phyloP scores from a whole-genome alignment of 2,888 invertebrate species.

The Zygothrica quintamaculata region DNA sequence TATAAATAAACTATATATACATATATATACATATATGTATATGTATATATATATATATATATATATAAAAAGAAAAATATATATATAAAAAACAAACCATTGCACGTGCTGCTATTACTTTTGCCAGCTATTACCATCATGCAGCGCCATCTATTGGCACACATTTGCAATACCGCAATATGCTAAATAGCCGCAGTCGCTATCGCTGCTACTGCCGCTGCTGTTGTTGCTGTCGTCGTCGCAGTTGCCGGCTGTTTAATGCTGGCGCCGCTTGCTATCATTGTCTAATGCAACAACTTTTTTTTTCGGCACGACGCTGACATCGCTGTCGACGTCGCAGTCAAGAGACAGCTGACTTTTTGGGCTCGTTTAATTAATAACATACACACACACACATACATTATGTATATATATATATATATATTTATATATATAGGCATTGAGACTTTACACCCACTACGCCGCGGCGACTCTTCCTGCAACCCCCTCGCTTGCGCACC shows the following conservation, averaged over 20 bases:
- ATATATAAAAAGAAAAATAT: too few species aligned
- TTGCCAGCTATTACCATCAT: slow-evolving; percentile 50
- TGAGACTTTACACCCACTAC: slow-evolving; percentile 17
- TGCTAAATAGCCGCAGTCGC: slow-evolving; percentile 65
- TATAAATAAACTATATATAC: too few species aligned
- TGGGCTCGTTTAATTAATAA: slow-evolving; percentile 75
- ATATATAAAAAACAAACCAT: too few species aligned
- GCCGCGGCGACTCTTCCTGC: too few species aligned
- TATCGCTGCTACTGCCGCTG: slow-evolving; percentile 25
- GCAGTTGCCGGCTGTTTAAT: slow-evolving; percentile 33
- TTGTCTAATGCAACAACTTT: slow-evolving; percentile 74
- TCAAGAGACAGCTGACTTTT: slow-evolving; percentile 73
- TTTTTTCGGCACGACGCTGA: slow-evolving; percentile 11
- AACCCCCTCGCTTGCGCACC: background rate
- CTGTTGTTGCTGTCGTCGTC: slow-evolving; percentile 26
- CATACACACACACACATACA: slow-evolving; percentile 56
- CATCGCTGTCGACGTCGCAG: slow-evolving; percentile 26
- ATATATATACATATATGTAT: too few species aligned
- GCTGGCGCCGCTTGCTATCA: slow-evolving; percentile 34
- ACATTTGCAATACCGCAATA: slow-evolving; percentile 70
- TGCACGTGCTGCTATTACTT: slow-evolving; percentile 66
- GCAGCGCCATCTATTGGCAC: slow-evolving; percentile 80
- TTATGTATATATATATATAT: too few species aligned
- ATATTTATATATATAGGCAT: too few species aligned
- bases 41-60: too few species aligned